Conservation (phyloP, 2,797 vertebrate species). For the Pseudochromis fuscus region DNA sequence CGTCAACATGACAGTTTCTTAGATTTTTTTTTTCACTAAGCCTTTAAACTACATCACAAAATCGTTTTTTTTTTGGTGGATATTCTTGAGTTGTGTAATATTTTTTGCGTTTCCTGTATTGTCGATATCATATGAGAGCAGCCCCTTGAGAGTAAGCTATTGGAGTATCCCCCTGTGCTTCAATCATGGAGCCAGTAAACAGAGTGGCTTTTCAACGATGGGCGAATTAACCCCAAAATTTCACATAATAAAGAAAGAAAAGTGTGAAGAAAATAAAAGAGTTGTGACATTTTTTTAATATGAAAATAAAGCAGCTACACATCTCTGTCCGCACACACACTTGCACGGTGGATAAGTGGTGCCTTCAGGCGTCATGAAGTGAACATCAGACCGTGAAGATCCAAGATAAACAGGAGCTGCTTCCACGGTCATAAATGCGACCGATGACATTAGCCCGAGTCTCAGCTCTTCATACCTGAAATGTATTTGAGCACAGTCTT, state of each 20-base stretch:
- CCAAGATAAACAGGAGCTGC: constrained; percentile 63
- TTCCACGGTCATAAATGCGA: constrained; percentile 40
- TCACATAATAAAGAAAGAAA: background rate
- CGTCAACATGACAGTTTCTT: constrained; percentile 4
- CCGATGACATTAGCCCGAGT: constrained; percentile 24
- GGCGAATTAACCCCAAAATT: background rate
- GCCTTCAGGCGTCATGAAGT: constrained; percentile 40
- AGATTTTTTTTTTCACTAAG: constrained; percentile 34
- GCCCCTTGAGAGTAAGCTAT: background rate
- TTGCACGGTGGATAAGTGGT: constrained; percentile 27
- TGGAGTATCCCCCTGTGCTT: background rate
- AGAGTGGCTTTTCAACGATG: background rate
- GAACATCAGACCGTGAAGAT: constrained; percentile 72
- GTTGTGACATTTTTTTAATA: background rate
- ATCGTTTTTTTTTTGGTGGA: constrained; percentile 9
- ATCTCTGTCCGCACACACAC: background rate
- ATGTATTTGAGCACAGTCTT: constrained; percentile 38
- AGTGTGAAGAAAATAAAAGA: background rate
- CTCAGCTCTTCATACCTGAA: constrained; percentile 43
- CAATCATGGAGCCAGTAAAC: background rate
- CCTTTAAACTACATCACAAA: constrained; percentile 6
- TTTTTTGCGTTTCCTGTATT: background rate
- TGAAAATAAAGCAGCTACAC: constrained; percentile 3
- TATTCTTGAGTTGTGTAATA: background rate
- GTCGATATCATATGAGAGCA: background rate